A percentile compares a stretch with the other conserved stretches of the same genome.
Evolutionary conservation across 2,888 invertebrate species (phyloP).

Genomic region (Synanthedon vespiformis): DNA sequence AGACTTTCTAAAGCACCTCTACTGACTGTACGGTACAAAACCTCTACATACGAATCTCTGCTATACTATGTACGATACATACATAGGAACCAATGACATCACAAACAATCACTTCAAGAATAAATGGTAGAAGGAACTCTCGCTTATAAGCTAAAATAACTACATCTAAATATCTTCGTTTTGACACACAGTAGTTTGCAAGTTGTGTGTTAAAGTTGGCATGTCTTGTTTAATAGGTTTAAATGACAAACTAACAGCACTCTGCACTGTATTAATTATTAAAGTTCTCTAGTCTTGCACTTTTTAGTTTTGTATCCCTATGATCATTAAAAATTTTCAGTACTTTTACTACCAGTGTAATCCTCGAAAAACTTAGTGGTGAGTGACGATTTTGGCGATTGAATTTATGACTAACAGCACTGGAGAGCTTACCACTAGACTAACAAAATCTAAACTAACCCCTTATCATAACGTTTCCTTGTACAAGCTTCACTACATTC

Average conservation of each 20-base stretch:
- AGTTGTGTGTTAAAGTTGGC: slow-evolving; percentile 57
- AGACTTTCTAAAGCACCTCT: slow-evolving; percentile 32
- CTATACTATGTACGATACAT: slow-evolving; percentile 46
- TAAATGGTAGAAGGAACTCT: slow-evolving; percentile 35
- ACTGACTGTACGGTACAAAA: slow-evolving; percentile 23
- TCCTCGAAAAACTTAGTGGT: slow-evolving; percentile 63
- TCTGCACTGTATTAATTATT: slow-evolving; percentile 45
- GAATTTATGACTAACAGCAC: slow-evolving; percentile 49
- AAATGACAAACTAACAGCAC: slow-evolving; percentile 63
- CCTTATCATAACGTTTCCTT: too few species aligned
- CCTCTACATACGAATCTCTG: slow-evolving; percentile 26
- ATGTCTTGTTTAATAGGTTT: slow-evolving; percentile 39
- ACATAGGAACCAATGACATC: slow-evolving; percentile 28
- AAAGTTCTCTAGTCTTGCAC: slow-evolving; percentile 47
- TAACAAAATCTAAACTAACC: slow-evolving; percentile 14
- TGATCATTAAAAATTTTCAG: slow-evolving; percentile 50
- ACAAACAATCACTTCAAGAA: slow-evolving; percentile 22
- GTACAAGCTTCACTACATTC: neutral
- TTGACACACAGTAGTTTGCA: slow-evolving; percentile 46
- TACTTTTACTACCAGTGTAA: slow-evolving; percentile 55
- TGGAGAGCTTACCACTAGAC: slow-evolving; percentile 29
- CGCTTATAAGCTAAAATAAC: slow-evolving; percentile 9
- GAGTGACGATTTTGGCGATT: slow-evolving; percentile 63
- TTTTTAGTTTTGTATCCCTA: slow-evolving; percentile 55
- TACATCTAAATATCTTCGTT: slow-evolving; percentile 51